Evolutionary conservation across 2,888 invertebrate genomes (phyloP), one percentile per base, ranked within the genome.

Genomic region (Autographa pulchrina): DNA sequence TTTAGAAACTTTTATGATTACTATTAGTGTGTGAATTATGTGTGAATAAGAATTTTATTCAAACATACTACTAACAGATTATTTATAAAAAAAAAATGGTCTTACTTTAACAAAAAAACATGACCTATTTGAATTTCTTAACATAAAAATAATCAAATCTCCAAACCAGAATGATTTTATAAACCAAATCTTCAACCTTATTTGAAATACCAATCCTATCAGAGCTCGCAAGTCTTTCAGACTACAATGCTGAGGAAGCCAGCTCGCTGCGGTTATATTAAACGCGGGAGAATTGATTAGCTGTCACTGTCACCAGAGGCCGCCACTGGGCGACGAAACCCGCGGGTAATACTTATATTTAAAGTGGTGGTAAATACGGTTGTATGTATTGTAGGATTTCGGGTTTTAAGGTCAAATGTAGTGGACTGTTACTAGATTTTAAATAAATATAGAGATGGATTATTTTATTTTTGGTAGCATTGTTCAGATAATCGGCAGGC

Each of bases 221-320:
- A 61, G 48, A 6, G 7, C 25, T 38, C 61, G 69, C 65, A 58
- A 64, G 78, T 56, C 63, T 62, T 74, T 78, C 69, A 56, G 68
- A 65, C 71, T 64, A 85, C 84, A 85, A 84, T 82, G 74, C 66
- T 61, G 74, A 81, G 73, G 80, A 86, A 89, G 85, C 77, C 85
- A 77, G 74, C 65, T 59, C 52, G 74, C 72, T 72, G 54, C 68
- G 76, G 82, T 80, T 72, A 87, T 86, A 88, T 88, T 87, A 90
- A 89, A 90, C 74, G 74, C 74, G 80, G 81, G 72, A 70, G 85
- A 87, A 91, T 91, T 91, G 91, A 91, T 91, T 91, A 90, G 87
- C 89, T 91, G 90, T 88, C 90, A 86, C 72, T 60, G 74, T 74
- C 70, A 68, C 75, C 60, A 61, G 68, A 79, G 66, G 58, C 76